Conservation (phyloP, 30 jellyfish, hydroid and myxozoan genomes). For the Hydractinia echinata region DNA sequence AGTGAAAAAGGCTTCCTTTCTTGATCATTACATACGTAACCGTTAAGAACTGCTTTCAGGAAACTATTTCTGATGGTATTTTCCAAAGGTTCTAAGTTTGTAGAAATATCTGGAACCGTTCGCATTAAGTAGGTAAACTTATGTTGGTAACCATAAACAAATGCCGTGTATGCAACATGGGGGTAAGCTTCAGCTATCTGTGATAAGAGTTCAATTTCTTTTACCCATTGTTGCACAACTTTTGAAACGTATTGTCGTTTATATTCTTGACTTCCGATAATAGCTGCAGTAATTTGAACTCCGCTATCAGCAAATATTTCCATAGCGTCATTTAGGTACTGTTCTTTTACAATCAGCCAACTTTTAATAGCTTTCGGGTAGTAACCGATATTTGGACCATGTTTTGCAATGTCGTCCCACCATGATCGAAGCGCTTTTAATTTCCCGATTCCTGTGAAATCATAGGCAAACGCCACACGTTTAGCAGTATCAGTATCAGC, state of each 20-base stretch:
- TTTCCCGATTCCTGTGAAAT: conserved; percentile 37
- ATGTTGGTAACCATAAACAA: neutral
- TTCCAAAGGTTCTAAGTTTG: neutral
- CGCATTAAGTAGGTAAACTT: neutral
- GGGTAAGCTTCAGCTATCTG: neutral
- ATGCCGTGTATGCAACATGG: neutral
- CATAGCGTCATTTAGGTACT: neutral
- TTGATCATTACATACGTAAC: too few relatives aligned
- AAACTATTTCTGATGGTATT: too few relatives aligned
- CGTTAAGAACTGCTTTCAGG: too few relatives aligned
- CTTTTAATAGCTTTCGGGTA: conserved; percentile 30
- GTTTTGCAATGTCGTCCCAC: conserved; percentile 15
- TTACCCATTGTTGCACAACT: neutral
- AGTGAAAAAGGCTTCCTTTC: too few relatives aligned
- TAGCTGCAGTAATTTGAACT: conserved; percentile 22
- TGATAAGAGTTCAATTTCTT: too few relatives aligned
- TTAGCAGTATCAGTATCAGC: neutral
- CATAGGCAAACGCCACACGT: conserved; percentile 44
- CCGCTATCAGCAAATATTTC: conserved; percentile 24
- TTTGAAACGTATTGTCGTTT: neutral
- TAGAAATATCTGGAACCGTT: neutral
- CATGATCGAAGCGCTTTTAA: neutral
- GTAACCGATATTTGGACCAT: conserved; percentile 43
- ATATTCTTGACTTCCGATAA: neutral
- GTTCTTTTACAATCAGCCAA: conserved; percentile 17